phyloP scores from a whole-genome alignment of 2,888 invertebrate genomes.

The Cyaniris semiargus region DNA sequence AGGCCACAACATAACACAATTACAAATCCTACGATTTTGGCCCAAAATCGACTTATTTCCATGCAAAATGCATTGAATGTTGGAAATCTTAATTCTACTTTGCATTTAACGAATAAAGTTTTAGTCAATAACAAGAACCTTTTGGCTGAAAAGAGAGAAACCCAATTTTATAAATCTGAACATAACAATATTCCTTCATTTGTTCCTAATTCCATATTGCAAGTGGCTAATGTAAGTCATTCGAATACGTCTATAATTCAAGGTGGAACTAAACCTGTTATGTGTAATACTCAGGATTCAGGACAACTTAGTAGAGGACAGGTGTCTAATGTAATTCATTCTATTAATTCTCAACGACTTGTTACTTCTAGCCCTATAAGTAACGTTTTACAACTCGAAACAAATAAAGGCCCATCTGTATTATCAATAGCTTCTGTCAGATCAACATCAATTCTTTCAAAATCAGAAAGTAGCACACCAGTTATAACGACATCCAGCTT shows the following conservation, averaged over 20 bases:
- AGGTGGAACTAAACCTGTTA: conserved; percentile 58
- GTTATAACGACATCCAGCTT: conserved; percentile 57
- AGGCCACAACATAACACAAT: conserved; percentile 54
- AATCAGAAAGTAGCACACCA: conserved; percentile 57
- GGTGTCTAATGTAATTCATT: conserved; percentile 67
- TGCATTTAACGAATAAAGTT: conserved; percentile 67
- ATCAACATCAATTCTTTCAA: conserved; percentile 61
- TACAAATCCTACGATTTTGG: conserved; percentile 66
- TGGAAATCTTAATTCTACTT: conserved; percentile 58
- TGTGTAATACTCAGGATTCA: conserved; percentile 59
- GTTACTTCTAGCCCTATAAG: conserved; percentile 58
- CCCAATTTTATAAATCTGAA: conserved; percentile 57
- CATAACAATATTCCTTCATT: conserved; percentile 56
- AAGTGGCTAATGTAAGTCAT: conserved; percentile 61
- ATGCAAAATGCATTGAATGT: conserved; percentile 69
- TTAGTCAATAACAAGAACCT: conserved; percentile 60
- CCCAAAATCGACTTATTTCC: conserved; percentile 71
- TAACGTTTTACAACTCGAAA: conserved; percentile 63
- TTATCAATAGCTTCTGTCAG: conserved; percentile 65
- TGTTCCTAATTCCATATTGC: conserved; percentile 61
- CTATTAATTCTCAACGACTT: conserved; percentile 62
- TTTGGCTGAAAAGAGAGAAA: conserved; percentile 65
- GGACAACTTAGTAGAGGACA: conserved; percentile 56
- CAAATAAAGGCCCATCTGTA: conserved; percentile 63
- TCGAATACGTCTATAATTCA: conserved; percentile 61